Conservation (phyloP, 2,113 vertebrate genomes). For the Lamprologus callipterus region DNA sequence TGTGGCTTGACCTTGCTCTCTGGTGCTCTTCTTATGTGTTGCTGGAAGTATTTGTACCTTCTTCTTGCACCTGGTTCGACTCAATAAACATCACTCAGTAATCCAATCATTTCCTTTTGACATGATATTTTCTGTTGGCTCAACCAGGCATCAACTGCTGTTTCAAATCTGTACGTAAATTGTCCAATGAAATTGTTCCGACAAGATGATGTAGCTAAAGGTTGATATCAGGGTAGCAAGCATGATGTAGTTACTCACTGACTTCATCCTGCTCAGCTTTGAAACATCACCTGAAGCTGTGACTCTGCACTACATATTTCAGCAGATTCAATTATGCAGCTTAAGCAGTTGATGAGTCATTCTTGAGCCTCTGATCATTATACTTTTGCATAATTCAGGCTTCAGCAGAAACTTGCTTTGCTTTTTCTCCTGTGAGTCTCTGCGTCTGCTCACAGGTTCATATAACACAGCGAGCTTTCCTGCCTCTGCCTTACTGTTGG, state of each 20-base stretch:
- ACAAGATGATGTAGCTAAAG: background rate
- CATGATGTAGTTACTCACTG: background rate
- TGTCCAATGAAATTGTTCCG: background rate
- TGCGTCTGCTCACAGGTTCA: fast-evolving
- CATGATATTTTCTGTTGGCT: background rate
- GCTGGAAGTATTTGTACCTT: background rate
- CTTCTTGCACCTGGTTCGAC: background rate
- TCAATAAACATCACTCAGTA: background rate
- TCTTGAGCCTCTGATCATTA: background rate
- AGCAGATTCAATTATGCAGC: background rate
- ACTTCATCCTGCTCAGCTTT: background rate
- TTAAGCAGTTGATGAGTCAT: background rate
- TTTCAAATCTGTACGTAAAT: background rate
- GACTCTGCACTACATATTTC: background rate
- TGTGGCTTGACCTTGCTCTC: background rate
- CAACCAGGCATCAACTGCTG: background rate
- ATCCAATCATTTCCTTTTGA: background rate
- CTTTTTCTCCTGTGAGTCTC: background rate
- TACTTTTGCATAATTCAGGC: background rate
- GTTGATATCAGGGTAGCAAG: background rate
- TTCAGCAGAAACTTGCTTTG: background rate
- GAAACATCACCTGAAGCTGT: background rate
- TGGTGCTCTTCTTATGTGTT: background rate
- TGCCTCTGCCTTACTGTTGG: background rate
- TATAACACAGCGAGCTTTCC: background rate